Evolutionary conservation across 2,888 invertebrate species (phyloP).

Genomic region (Chouioia cunea): DNA sequence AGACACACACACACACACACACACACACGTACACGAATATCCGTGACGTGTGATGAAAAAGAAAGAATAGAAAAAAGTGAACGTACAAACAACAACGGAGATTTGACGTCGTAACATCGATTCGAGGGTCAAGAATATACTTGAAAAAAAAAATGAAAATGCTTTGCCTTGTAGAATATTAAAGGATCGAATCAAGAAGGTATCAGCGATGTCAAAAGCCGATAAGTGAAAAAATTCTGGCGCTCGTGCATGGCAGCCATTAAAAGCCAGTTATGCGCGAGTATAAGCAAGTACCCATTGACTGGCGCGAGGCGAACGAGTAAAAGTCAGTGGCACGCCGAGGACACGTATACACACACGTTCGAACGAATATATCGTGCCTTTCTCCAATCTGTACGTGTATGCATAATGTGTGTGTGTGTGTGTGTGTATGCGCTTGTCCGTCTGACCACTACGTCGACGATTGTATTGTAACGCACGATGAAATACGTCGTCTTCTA

Average conservation of each 20-base stretch:
- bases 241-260: neutral
- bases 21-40: too few relatives aligned
- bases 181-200: neutral
- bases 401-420: neutral
- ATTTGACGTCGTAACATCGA: too few relatives aligned
- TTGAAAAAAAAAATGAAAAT: too few relatives aligned
- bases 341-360: conserved; percentile 34
- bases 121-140: too few relatives aligned
- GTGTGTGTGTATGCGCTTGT: too few relatives aligned
- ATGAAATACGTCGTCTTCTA: conserved; percentile 1
- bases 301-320: conserved; percentile 29
- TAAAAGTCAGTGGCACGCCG: conserved; percentile 48
- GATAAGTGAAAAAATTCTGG: conserved; percentile 35
- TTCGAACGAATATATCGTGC: conserved; percentile 42
- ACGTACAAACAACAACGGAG: too few relatives aligned
- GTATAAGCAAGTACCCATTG: conserved; percentile 38
- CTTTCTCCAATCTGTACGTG: conserved; percentile 32
- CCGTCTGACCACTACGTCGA: too few relatives aligned
- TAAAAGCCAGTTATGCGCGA: too few relatives aligned
- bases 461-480: conserved; percentile 10
- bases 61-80: too few relatives aligned
- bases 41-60: too few relatives aligned
- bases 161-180: too few relatives aligned
- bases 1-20: too few relatives aligned
- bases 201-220: conserved; percentile 7